phyloP scores from a whole-genome alignment of 2,888 invertebrate genomes.

The Drosophila aldrichi region DNA sequence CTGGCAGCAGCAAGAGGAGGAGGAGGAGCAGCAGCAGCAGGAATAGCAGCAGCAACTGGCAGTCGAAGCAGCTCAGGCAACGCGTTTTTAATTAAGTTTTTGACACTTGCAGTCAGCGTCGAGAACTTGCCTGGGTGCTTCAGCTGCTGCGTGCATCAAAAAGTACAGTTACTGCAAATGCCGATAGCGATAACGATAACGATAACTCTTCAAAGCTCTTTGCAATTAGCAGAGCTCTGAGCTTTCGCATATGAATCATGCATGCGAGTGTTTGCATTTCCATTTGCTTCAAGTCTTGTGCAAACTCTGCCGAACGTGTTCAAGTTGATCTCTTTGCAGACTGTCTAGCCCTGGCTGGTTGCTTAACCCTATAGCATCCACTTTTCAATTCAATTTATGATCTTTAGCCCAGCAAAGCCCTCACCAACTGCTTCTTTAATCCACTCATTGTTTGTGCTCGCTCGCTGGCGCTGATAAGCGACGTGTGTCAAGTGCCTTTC shows the following conservation, averaged over 20 bases:
- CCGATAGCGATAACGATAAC: constrained; percentile 20
- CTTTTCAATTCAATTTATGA: not conserved
- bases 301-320: not conserved
- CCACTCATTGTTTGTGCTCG: constrained; percentile 16
- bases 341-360: not conserved
- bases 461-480: not conserved
- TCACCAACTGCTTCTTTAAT: constrained; percentile 16
- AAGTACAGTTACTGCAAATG: constrained; percentile 9
- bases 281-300: not conserved
- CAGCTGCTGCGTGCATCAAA: not conserved
- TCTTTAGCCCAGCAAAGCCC: constrained; percentile 5
- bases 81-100: constrained; percentile 78
- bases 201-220: not conserved
- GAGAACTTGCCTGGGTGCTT: constrained; percentile 17
- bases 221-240: constrained; percentile 1
- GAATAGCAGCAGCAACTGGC: constrained; percentile 4
- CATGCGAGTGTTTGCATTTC: not conserved
- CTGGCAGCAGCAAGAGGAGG: too few species aligned
- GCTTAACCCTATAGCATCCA: too few species aligned
- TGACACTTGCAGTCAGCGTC: constrained; percentile 65
- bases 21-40: not conserved
- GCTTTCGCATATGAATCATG: not conserved
- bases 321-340: not conserved
- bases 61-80: constrained; percentile 45
- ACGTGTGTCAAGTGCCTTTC: constrained; percentile 29